phyloP scores from a whole-genome alignment of 2,888 invertebrate genomes.

The Dynastes grantii region DNA sequence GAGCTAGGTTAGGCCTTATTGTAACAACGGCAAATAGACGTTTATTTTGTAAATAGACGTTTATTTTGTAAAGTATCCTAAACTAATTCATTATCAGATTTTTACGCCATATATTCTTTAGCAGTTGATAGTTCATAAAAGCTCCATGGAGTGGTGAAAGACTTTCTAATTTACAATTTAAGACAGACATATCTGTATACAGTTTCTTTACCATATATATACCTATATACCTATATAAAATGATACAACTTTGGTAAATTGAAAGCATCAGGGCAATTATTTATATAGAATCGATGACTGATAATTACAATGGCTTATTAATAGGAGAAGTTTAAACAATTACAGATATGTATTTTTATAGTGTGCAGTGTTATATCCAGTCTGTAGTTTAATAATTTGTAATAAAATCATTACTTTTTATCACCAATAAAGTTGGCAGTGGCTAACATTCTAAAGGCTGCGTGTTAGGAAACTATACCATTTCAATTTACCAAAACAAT shows the following conservation, averaged over 20 bases:
- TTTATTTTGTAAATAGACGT: slow-evolving; percentile 1
- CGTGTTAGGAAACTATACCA: not conserved
- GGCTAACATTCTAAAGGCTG: not conserved
- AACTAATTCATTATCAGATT: not conserved
- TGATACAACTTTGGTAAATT: slow-evolving; percentile 15
- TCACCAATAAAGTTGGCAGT: slow-evolving; percentile 25
- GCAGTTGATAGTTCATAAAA: not conserved
- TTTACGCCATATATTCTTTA: not conserved
- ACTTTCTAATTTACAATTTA: no score
- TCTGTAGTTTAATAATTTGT: not conserved
- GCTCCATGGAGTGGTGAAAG: no score
- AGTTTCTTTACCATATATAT: no score
- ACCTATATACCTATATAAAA: not conserved
- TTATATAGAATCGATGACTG: not conserved
- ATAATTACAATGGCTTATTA: not conserved
- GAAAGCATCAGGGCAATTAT: slow-evolving; percentile 7
- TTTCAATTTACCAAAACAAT: slow-evolving; percentile 18
- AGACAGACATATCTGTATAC: not conserved
- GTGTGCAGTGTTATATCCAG: not conserved
- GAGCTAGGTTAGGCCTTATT: slow-evolving; percentile 37
- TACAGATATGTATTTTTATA: slow-evolving; percentile 12
- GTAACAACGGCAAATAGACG: slow-evolving; percentile 18
- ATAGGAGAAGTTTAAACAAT: not conserved
- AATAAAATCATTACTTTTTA: not conserved
- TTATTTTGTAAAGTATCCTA: slow-evolving; percentile 1